phyloP scores from a whole-genome alignment of 2,888 invertebrate genomes.

The Drosophila limbata region DNA sequence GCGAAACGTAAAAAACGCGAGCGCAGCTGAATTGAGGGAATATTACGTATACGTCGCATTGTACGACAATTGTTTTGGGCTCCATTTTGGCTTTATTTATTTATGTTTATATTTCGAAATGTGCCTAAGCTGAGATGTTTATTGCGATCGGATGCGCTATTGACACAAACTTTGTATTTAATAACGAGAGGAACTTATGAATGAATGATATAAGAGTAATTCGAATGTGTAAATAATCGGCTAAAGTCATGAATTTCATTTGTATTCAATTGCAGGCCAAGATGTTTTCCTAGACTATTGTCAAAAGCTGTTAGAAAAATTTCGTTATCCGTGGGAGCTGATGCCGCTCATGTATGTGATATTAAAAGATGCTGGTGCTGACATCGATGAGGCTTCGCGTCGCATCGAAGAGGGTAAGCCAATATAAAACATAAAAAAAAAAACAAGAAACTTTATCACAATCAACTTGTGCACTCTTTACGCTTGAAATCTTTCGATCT shows the following conservation, averaged over 20 bases:
- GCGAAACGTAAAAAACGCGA: conserved; percentile 22
- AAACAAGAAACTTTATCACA: neutral
- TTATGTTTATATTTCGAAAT: conserved; percentile 18
- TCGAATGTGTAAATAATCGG: conserved; percentile 1
- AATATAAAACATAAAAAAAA: neutral
- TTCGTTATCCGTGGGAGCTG: conserved; percentile 92
- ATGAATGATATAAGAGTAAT: neutral
- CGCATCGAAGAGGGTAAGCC: conserved; percentile 91
- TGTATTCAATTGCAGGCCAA: conserved; percentile 84
- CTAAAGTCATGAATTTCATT: conserved; percentile 25
- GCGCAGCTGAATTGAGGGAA: conserved; percentile 34
- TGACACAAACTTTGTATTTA: conserved; percentile 41
- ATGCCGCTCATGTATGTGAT: conserved; percentile 93
- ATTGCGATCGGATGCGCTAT: conserved; percentile 13
- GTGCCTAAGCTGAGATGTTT: conserved; percentile 39
- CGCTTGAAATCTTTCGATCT: conserved; percentile 46
- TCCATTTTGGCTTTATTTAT: conserved; percentile 33
- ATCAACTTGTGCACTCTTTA: conserved; percentile 20
- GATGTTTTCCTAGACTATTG: conserved; percentile 90
- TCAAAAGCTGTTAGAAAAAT: conserved; percentile 90
- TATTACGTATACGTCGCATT: conserved; percentile 40
- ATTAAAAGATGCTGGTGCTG: conserved; percentile 90
- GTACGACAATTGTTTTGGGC: neutral
- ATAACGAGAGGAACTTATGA: conserved; percentile 28
- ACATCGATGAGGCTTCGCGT: conserved; percentile 91